Base-by-base conservation (phyloP, 2,888 invertebrate genomes). In the Cancer borealis region DNA sequence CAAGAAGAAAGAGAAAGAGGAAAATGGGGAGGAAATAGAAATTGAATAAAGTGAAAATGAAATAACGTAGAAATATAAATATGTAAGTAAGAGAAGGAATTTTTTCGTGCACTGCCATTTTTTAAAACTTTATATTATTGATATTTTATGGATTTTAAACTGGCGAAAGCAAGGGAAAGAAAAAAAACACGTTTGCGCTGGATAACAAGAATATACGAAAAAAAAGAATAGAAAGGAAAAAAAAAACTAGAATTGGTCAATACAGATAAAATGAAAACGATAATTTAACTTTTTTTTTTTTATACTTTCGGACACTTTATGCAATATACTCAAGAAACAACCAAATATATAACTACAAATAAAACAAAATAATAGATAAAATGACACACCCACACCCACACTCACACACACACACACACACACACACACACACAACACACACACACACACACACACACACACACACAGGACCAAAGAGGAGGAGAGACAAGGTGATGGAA, bases 401-500 rank as follows among this genome's bases (percentile, higher is more conserved):
- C 79, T 30, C 79, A 79, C 30, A 79, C 79, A 30, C 79, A 79
- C 79, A 4, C 79, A 8, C 4, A 79, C 79, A 4, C 79, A 79
- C 79, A 26, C 30, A 79, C 26, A 79, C 26, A 79, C 79, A 79
- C 79, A 79, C 79, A 79, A 73, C 30, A 26, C 79, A 79, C 79
- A 73, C 73, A 73, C 79, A 2, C 79, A 30, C 79, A 79, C 79
- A 30, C 79, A 79, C 79, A 12, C 26, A 26, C 79, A 79, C 79
- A 30, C 79, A 79, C 79, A 26, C 79, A 30, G 30, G 21, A 5
- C 30, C 79, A 79, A 79, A 30, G 79, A 30, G 79, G 79, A 79
- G 12, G 21, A 26, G 79, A 10, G 30, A 79, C 79, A 79, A 79
- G 79, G 79, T 79, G 79, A 79, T 79, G 79, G 79, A 79, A 79